Percentiles rank a stretch among this genome's conserved stretches.
Conservation (phyloP, 1,140 invertebrate species). For the Drosophila erecta region DNA sequence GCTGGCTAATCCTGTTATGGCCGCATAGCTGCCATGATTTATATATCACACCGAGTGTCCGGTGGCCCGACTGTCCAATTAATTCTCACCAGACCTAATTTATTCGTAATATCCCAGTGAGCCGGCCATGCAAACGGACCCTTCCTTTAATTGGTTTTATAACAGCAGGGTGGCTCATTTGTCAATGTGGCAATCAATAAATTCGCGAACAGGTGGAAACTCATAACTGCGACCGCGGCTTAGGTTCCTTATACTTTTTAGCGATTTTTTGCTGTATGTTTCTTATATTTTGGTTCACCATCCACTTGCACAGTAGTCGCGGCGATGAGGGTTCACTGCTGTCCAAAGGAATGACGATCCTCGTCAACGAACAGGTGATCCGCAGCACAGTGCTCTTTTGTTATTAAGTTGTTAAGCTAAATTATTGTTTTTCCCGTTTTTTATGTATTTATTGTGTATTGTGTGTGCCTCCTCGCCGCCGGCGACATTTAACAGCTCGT, state of each 20-base stretch:
- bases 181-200: constrained; percentile 81
- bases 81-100: constrained; percentile 48
- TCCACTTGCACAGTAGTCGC: constrained; percentile 30
- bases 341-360: constrained; percentile 35
- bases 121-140: constrained; percentile 34
- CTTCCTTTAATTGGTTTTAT: constrained; percentile 78
- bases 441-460: constrained; percentile 25
- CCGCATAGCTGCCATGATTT: constrained; percentile 53
- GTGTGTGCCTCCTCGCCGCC: constrained; percentile 16
- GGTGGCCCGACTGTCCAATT: constrained; percentile 48
- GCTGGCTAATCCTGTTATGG: constrained; percentile 49
- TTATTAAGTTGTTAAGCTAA: constrained; percentile 82
- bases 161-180: constrained; percentile 74
- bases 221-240: constrained; percentile 46
- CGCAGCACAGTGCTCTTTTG: constrained; percentile 46
- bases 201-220: constrained; percentile 77
- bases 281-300: constrained; percentile 4
- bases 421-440: constrained; percentile 61
- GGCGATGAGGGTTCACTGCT: constrained; percentile 45
- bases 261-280: constrained; percentile 4
- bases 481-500: constrained; percentile 76
- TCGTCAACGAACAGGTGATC: constrained; percentile 52
- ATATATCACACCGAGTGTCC: constrained; percentile 39
- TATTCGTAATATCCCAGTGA: constrained; percentile 32
- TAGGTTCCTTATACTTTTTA: constrained; percentile 13